Evolutionary conservation across 2,797 vertebrate genomes (phyloP).

Genomic region (Semotilus atromaculatus): DNA sequence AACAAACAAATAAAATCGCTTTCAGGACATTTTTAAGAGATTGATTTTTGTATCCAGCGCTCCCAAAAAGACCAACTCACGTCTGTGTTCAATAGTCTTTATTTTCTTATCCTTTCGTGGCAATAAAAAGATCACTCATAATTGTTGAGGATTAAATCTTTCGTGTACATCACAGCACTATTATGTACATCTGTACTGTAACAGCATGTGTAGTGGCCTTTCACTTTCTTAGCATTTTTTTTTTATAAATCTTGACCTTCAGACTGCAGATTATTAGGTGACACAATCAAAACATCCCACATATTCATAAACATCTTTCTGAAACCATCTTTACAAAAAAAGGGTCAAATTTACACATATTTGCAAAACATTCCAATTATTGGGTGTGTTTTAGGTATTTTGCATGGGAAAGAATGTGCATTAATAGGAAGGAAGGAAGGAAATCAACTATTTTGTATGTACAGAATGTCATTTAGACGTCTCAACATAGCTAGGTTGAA

Average conservation of each 20-base stretch:
- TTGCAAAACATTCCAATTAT: background rate
- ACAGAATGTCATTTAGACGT: background rate
- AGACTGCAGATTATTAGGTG: constrained; percentile 1
- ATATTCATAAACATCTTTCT: background rate
- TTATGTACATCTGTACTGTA: constrained; percentile 59
- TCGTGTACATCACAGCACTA: constrained; percentile 46
- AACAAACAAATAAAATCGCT: background rate
- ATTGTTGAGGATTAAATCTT: constrained; percentile 35
- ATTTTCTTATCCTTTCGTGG: constrained; percentile 37
- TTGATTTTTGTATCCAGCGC: background rate
- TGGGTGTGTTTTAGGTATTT: background rate
- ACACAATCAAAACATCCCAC: constrained; percentile 11
- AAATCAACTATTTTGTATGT: background rate
- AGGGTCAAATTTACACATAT: background rate
- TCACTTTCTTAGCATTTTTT: constrained; percentile 6
- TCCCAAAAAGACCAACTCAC: background rate
- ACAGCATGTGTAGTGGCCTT: constrained; percentile 40
- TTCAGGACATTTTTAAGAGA: background rate
- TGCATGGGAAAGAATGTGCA: background rate
- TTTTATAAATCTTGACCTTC: constrained; percentile 30
- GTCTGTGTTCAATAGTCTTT: constrained; percentile 25
- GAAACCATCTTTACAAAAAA: background rate
- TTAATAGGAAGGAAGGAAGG: background rate
- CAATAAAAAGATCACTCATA: constrained; percentile 34
- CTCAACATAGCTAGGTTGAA: background rate